Conservation (phyloP, 2,113 vertebrate species). For the Stigmatopora nigra region DNA sequence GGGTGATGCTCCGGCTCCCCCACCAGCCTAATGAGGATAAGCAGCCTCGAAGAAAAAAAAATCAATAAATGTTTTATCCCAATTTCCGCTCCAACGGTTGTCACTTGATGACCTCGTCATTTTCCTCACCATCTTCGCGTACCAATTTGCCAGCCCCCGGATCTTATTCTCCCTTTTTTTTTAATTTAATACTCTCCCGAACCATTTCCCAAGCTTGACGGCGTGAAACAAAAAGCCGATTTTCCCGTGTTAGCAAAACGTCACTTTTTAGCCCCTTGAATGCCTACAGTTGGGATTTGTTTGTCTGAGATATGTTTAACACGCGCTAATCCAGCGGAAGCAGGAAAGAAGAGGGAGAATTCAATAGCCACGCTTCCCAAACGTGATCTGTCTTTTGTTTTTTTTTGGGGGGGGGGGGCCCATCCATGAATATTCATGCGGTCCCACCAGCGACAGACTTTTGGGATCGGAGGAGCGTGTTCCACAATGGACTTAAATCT, state of each 20-base stretch:
- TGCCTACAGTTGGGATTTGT: slow-evolving; percentile 58
- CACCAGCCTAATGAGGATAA: background rate
- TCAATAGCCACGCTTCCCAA: slow-evolving; percentile 57
- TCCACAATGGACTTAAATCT: slow-evolving; percentile 71
- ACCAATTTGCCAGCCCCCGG: slow-evolving; percentile 12
- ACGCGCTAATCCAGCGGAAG: slow-evolving; percentile 56
- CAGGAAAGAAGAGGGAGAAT: slow-evolving; percentile 43
- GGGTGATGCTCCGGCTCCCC: background rate
- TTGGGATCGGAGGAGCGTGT: slow-evolving; percentile 59
- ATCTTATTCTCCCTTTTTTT: slow-evolving; percentile 24
- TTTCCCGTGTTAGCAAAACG: slow-evolving; percentile 17
- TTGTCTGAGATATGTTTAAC: slow-evolving; percentile 63
- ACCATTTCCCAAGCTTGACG: slow-evolving; percentile 27
- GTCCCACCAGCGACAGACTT: slow-evolving; percentile 60
- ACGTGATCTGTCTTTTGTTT: slow-evolving; percentile 68
- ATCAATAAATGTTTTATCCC: background rate
- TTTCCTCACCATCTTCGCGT: background rate
- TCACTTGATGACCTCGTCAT: background rate
- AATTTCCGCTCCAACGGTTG: background rate
- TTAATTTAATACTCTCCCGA: slow-evolving; percentile 13
- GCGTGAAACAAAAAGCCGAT: slow-evolving; percentile 27
- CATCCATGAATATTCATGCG: slow-evolving; percentile 67
- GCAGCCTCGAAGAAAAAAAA: background rate
- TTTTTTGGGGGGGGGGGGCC: slow-evolving; percentile 45
- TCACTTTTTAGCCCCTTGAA: slow-evolving; percentile 31